Percentiles rank a stretch among this genome's conserved stretches.
Conservation (phyloP, 2,888 invertebrate genomes). For the Euclidia mi region DNA sequence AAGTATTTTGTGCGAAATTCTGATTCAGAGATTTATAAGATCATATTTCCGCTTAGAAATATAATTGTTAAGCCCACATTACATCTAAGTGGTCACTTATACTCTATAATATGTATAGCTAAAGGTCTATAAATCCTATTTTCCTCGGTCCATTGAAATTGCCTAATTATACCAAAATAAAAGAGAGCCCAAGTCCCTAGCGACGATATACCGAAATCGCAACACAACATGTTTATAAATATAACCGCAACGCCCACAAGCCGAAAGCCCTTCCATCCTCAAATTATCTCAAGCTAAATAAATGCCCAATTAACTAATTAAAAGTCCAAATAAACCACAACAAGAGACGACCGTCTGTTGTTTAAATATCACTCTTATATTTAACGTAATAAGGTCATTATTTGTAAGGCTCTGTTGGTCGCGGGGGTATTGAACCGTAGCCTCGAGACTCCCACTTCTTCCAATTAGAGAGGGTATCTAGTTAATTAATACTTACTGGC, state of each 20-base stretch:
- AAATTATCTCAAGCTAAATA: conserved; percentile 8
- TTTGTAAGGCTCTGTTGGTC: conserved; percentile 11
- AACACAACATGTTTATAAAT: too few relatives aligned
- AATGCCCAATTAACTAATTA: conserved; percentile 12
- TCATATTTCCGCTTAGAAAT: too few relatives aligned
- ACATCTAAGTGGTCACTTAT: too few relatives aligned
- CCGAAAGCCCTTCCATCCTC: conserved; percentile 2
- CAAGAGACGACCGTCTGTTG: neutral
- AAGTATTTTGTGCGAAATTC: too few relatives aligned
- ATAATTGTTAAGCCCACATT: too few relatives aligned
- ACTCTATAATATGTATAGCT: too few relatives aligned
- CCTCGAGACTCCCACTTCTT: conserved; percentile 38
- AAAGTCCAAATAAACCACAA: conserved; percentile 6
- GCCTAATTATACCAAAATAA: too few relatives aligned
- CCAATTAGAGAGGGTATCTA: conserved; percentile 37
- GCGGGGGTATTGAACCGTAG: conserved; percentile 30
- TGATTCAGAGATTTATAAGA: too few relatives aligned
- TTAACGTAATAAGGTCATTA: conserved; percentile 6
- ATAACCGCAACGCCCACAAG: neutral
- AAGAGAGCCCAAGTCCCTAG: too few relatives aligned
- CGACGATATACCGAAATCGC: too few relatives aligned
- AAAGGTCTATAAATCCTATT: too few relatives aligned
- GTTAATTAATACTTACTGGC: conserved; percentile 37
- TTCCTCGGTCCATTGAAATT: too few relatives aligned
- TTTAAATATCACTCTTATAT: conserved; percentile 7